These are phyloP conservation scores for Peromyscus nudipes DNA, from an alignment of 2,797 vertebrate genomes.

Conservation along the genomic window DNA sequence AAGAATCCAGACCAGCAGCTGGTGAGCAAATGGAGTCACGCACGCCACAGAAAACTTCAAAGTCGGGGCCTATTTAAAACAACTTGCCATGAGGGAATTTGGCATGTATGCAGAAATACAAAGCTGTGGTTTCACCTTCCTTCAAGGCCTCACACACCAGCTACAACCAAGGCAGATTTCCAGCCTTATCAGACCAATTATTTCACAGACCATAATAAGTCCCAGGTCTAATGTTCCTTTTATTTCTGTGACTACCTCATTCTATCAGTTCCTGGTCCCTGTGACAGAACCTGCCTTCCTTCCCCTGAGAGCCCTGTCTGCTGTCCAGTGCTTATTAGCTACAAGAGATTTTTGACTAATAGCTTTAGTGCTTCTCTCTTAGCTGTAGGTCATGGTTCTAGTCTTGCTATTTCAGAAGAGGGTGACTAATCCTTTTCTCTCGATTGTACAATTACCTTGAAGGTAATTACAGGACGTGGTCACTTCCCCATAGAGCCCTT, in stretches of 20 bases:
- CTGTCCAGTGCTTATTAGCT: constrained; percentile 3
- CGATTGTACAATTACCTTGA: constrained; percentile 61
- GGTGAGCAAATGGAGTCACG: neutral
- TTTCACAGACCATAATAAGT: constrained; percentile 69
- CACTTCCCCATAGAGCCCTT: neutral
- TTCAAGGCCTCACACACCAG: constrained; percentile 7
- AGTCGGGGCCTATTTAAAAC: constrained; percentile 15
- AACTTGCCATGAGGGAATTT: constrained; percentile 12
- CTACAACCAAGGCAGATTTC: constrained; percentile 68
- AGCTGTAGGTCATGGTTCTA: constrained; percentile 33
- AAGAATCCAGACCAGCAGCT: neutral
- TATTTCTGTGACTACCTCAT: constrained; percentile 72
- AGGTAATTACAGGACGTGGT: constrained; percentile 67
- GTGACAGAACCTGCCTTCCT: constrained; percentile 40
- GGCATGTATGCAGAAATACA: constrained; percentile 55
- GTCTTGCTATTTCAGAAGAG: neutral
- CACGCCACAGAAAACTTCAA: neutral
- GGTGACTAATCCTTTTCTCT: constrained; percentile 56
- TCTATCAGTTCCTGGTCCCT: constrained; percentile 32
- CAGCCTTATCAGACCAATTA: constrained; percentile 68
- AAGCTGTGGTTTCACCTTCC: constrained; percentile 20
- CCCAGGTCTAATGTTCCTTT: constrained; percentile 63
- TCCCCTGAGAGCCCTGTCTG: constrained; percentile 8
- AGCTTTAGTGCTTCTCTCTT: neutral
- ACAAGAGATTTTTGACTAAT: constrained; percentile 58